Evolutionary conservation across 2,113 vertebrate genomes (phyloP).

Genomic region (Sander vitreus): DNA sequence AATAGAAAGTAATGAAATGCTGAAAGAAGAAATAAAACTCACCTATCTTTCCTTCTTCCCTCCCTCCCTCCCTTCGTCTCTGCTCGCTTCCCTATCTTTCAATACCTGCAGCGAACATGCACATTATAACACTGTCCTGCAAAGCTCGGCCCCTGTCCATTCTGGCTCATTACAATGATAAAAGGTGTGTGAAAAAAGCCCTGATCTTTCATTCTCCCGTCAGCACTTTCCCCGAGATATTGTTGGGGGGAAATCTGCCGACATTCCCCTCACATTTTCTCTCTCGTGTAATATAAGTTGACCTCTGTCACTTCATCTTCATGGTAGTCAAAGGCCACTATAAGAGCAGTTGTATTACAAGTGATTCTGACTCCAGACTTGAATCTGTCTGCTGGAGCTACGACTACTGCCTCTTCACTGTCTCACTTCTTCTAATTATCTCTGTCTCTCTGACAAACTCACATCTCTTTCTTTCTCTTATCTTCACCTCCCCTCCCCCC

Average conservation of each 20-base stretch:
- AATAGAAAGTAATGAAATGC: conserved; percentile 72
- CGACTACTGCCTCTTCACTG: background rate
- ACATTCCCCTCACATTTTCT: conserved; percentile 39
- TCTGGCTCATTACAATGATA: conserved; percentile 68
- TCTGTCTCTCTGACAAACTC: background rate
- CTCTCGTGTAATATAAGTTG: conserved; percentile 30
- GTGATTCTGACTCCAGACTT: conserved; percentile 36
- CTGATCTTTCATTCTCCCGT: conserved; percentile 55
- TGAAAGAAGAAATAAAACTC: conserved; percentile 53
- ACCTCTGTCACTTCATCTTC: conserved; percentile 56
- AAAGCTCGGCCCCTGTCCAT: conserved; percentile 53
- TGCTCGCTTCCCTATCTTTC: conserved; percentile 46
- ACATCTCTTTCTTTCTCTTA: background rate
- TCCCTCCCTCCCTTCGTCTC: background rate
- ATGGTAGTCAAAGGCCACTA: conserved; percentile 56
- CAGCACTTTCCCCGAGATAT: conserved; percentile 60
- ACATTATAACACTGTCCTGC: conserved; percentile 51
- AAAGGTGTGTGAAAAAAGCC: conserved; percentile 56
- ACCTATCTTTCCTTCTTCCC: background rate
- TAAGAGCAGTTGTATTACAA: conserved; percentile 56
- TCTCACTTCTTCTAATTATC: background rate
- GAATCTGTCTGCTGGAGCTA: conserved; percentile 28
- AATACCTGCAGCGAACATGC: conserved; percentile 49
- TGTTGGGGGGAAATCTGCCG: conserved; percentile 38
- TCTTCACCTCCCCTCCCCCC: background rate